Evolutionary conservation across 2,113 vertebrate species (phyloP).

Genomic region (Propithecus coquereli): DNA sequence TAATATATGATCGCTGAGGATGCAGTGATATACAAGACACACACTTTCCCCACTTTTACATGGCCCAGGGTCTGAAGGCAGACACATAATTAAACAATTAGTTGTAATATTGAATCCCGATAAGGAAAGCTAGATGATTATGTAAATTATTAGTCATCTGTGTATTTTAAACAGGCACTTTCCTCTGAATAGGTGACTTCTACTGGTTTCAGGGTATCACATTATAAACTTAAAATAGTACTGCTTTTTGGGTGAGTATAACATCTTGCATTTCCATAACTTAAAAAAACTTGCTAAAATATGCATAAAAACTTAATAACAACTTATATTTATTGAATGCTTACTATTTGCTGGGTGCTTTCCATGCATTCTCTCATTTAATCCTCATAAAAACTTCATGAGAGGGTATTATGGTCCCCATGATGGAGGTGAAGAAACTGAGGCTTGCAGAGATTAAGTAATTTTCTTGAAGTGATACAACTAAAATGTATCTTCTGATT

Average conservation of each 20-base stretch:
- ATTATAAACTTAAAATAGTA: constrained; percentile 34
- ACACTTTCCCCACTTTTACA: not conserved
- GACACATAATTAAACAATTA: not conserved
- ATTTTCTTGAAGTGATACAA: not conserved
- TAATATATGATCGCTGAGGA: not conserved
- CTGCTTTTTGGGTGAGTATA: not conserved
- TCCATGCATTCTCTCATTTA: not conserved
- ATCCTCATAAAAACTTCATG: not conserved
- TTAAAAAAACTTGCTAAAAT: constrained; percentile 31
- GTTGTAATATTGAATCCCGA: not conserved
- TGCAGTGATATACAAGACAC: not conserved
- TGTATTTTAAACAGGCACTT: not conserved
- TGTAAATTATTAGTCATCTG: constrained; percentile 12
- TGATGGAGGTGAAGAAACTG: constrained; percentile 6
- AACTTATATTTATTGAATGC: constrained; percentile 29
- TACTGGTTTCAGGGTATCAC: not conserved
- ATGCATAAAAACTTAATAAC: constrained; percentile 12
- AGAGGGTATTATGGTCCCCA: not conserved
- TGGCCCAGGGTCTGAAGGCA: not conserved
- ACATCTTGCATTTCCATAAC: not conserved
- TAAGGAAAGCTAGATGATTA: not conserved
- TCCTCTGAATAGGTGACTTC: not conserved
- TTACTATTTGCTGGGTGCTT: not conserved
- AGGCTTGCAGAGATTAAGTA: not conserved
- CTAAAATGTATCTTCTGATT: not conserved